Conservation (phyloP, 2,113 vertebrate genomes). For the Hystrix brachyura region DNA sequence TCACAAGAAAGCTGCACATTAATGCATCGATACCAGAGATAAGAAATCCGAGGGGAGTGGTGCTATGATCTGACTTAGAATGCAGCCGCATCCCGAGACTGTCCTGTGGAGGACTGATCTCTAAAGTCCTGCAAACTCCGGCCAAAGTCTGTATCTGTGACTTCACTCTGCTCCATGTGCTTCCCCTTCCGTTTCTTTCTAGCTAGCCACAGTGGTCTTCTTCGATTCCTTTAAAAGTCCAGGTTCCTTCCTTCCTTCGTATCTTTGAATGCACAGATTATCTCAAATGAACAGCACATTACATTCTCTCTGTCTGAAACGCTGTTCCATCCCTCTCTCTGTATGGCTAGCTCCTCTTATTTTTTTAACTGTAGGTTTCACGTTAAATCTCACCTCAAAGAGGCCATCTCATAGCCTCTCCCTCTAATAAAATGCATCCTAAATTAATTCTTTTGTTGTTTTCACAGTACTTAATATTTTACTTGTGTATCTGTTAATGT, state of each 20-base stretch:
- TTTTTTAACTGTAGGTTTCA: not conserved
- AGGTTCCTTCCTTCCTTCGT: not conserved
- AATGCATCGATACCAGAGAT: not conserved
- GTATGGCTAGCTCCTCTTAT: not conserved
- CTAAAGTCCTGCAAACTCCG: not conserved
- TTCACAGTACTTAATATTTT: not conserved
- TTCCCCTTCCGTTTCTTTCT: not conserved
- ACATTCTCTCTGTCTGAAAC: not conserved
- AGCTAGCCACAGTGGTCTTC: not conserved
- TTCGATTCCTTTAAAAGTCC: conserved; percentile 5
- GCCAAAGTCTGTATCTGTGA: rapidly evolving
- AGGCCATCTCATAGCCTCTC: not conserved
- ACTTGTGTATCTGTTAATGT: not conserved
- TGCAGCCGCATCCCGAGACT: not conserved
- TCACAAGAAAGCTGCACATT: not conserved
- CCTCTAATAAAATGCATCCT: not conserved
- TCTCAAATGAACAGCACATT: not conserved
- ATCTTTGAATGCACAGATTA: not conserved
- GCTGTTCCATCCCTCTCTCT: not conserved
- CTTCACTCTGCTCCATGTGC: not conserved
- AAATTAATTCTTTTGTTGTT: not conserved
- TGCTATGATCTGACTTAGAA: not conserved
- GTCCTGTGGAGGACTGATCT: not conserved
- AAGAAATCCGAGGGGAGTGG: not conserved
- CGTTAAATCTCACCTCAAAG: not conserved